Evolutionary conservation across 2,113 vertebrate genomes (phyloP), one percentile per base, ranked within the genome.

Genomic region (Sporophila hypoxantha): DNA sequence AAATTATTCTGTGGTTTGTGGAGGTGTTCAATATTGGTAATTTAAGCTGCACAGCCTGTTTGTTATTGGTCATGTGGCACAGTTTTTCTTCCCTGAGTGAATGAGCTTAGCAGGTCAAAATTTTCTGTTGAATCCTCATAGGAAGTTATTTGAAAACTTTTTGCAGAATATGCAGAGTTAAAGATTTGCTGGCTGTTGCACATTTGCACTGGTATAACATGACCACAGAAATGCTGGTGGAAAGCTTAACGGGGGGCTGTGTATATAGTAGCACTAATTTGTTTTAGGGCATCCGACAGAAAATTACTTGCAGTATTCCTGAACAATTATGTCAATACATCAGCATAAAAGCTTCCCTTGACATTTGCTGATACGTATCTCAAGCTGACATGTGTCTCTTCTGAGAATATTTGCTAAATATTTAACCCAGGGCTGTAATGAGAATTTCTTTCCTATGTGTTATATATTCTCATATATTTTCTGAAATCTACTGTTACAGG

Each of bases 1-100:
- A 76, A 91, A 78, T 81, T 50, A 66, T 61, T 71, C 41, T 80
- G 73, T 78, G 76, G 76, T 69, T 91, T 93, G 66, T 73, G 87
- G 87, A 92, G 83, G 86, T 90, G 80, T 70, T 91, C 80, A 32
- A 0, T 73, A 71, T 42, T 49, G 66, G 57, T 49, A 87, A 91
- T 46, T 77, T 46, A 60, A 89, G 41, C 41, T 7, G 3, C 11
- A 60, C 32, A 49, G 60, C 37, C 77, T 67, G 47, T 66, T 89
- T 88, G 37, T 75, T 89, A 47, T 39, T 53, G 71, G 55, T 86
- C 80, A 78, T 5, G 4, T 74, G 68, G 57, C 71, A 70, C 34
- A 21, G 34, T 67, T 92, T 86, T 62, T 46, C 37, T 84, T 71
- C 37, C 29, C 25, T 55, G 53, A 62, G 52, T 87, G 76, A 84